Evolutionary conservation across 2,888 invertebrate species (phyloP).

Genomic region (Agrotis exclamationis): DNA sequence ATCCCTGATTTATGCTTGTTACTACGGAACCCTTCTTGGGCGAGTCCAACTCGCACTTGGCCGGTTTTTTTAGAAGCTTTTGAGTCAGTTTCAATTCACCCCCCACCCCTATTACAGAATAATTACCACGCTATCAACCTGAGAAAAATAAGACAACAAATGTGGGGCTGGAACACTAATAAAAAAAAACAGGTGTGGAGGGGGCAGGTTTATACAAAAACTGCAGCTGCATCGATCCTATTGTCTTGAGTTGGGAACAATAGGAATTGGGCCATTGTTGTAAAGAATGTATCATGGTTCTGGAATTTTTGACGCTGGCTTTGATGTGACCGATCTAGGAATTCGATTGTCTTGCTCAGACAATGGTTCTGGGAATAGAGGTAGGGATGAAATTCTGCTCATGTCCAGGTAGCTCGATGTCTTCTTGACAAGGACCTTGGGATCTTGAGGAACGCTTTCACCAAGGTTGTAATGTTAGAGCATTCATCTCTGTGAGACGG

Average conservation of each 20-base stretch:
- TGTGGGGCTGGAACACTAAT: no score
- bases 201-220: not conserved
- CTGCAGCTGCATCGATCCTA: not conserved
- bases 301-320: not conserved
- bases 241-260: constrained; percentile 8
- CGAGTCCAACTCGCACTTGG: no score
- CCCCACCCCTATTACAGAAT: no score
- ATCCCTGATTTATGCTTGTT: no score
- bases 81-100: no score
- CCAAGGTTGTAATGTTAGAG: not conserved
- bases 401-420: constrained; percentile 4
- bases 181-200: not conserved
- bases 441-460: not conserved
- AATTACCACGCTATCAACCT: not conserved
- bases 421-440: not conserved
- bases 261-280: not conserved
- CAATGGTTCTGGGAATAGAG: not conserved
- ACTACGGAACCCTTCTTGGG: no score
- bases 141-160: not conserved
- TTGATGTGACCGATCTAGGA: constrained; percentile 7
- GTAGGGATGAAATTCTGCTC: not conserved
- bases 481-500: no score
- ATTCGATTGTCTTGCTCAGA: not conserved
- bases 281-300: not conserved
- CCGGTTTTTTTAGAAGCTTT: no score